Base-by-base conservation (phyloP, 64 coral and sea anemone genomes). In the Pocillopora verrucosa region DNA sequence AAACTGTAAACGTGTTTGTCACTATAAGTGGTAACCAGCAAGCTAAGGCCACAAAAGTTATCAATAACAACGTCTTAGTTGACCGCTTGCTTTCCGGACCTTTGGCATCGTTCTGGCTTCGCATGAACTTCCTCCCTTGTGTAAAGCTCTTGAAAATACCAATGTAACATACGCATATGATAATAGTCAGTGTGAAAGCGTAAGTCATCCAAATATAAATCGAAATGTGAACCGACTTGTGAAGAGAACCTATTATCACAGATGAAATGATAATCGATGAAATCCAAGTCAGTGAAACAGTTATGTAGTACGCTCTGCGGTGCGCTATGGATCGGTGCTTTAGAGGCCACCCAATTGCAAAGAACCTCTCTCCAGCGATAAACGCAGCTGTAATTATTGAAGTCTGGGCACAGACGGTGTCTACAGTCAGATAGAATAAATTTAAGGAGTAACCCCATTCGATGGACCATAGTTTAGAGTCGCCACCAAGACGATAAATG, bases 311-410 rank as follows among this genome's bases (percentile, higher is more conserved):
- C 3, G 82, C 22, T 34, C 63, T 36, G 51, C 65, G 45, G 56
- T 36, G 67, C 1, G 82, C 82, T 1, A 30, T 26, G 26, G 36
- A 85, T 14, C 82, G 63, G 41, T 85, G 82, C 72, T 85, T 85
- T 41, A 85, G n/a, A 2, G 82, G 82, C 82, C 82, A 85, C 6
- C 22, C 82, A 7, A 34, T 85, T 14, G 82, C 36, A 15, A 56
- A 85, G 25, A 85, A 85, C 82, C 82, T 85, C 36, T 85, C 82
- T 45, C 15, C 37, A 13, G 82, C 64, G n/a, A 85, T 85, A 26
- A 85, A 85, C 22, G 82, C 65, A 26, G 82, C 82, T 22, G 82
- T 85, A 16, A 85, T 85, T 72, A 85, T 70, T 85, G 82, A 85
- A 15, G 82, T 20, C 64, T 72, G 82, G 25, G 82, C 82, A 20